Conservation (phyloP, 2,888 invertebrate genomes). For the Barypeithes pellucidus region DNA sequence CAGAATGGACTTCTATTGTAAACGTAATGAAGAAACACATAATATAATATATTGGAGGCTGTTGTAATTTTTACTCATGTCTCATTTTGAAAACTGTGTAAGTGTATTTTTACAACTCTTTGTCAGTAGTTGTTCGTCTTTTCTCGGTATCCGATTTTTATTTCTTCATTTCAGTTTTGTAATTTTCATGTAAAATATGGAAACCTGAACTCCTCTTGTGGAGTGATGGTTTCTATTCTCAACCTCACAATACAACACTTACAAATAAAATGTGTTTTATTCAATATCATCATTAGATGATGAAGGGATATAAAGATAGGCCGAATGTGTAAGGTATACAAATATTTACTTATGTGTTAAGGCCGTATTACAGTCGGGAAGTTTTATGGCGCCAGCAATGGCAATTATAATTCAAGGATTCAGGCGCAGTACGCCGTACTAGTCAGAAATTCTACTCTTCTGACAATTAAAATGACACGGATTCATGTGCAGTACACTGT, state of each 20-base stretch:
- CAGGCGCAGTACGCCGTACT: too few relatives aligned
- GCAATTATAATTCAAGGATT: too few relatives aligned
- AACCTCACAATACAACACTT: constrained; percentile 69
- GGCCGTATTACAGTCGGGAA: too few relatives aligned
- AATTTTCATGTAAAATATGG: constrained; percentile 54
- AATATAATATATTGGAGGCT: constrained; percentile 59
- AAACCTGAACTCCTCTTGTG: constrained; percentile 15
- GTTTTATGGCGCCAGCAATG: too few relatives aligned
- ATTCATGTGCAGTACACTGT: too few relatives aligned
- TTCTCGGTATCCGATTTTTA: constrained; percentile 64
- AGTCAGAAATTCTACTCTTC: too few relatives aligned
- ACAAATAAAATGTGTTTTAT: constrained; percentile 61
- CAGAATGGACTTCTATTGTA: constrained; percentile 69
- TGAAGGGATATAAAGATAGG: too few relatives aligned
- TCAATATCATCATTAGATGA: too few relatives aligned
- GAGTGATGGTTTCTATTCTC: constrained; percentile 47
- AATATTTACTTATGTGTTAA: too few relatives aligned
- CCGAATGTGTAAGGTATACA: too few relatives aligned
- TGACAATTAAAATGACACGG: too few relatives aligned
- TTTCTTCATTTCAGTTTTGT: constrained; percentile 63
- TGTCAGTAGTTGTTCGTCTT: constrained; percentile 69
- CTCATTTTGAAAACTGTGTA: constrained; percentile 63
- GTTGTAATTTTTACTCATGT: constrained; percentile 56
- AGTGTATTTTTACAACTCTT: constrained; percentile 69
- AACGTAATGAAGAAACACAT: constrained; percentile 61